These are phyloP conservation scores for Xiphophorus couchianus DNA, from an alignment of 2,113 vertebrate species.

Conservation along the genomic window DNA sequence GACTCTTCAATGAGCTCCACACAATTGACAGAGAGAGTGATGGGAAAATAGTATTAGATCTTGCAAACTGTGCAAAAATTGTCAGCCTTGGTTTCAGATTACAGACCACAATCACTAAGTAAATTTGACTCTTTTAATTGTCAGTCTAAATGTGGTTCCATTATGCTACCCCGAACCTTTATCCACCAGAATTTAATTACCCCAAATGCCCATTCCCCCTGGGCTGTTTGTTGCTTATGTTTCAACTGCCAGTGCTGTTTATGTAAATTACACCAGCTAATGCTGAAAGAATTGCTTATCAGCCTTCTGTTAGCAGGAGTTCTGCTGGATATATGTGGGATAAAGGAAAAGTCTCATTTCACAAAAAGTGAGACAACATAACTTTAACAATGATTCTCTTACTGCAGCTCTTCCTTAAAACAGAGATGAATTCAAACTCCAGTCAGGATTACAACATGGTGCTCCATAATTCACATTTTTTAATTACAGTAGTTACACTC, in stretches of 20 bases:
- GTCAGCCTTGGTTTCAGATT: not conserved
- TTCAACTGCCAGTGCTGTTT: not conserved
- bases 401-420: not conserved
- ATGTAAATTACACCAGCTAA: not conserved
- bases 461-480: not conserved
- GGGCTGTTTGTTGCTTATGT: not conserved
- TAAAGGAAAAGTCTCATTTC: not conserved
- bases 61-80: not conserved
- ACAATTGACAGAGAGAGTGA: not conserved
- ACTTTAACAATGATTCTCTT: not conserved
- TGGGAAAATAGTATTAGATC: not conserved
- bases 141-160: not conserved
- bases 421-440: not conserved
- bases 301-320: not conserved
- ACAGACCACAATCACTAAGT: not conserved
- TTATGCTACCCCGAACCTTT: not conserved
- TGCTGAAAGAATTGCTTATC: not conserved
- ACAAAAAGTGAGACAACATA: not conserved
- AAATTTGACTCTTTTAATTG: constrained; percentile 2
- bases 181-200: not conserved
- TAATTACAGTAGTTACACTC: not conserved
- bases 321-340: not conserved
- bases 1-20: no score
- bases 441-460: not conserved
- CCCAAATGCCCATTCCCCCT: not conserved